These are phyloP conservation scores for Cepaea nemoralis DNA, from an alignment of 1,140 invertebrate species.

Conservation along the genomic window DNA sequence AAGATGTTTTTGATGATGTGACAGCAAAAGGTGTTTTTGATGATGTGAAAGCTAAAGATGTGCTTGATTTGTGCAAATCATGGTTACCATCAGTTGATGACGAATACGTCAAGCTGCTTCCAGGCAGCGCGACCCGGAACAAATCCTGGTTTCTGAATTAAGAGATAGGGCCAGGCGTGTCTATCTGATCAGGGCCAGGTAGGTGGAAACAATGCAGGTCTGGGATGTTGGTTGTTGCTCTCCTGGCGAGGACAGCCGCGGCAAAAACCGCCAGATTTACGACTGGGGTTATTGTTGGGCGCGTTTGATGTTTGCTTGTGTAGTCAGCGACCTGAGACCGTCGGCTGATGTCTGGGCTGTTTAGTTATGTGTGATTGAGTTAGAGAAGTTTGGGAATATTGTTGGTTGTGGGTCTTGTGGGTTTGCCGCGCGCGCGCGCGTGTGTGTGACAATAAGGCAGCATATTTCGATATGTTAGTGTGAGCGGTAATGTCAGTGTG, in stretches of 20 bases:
- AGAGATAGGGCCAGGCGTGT: slow-evolving; percentile 4
- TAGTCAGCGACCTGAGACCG: background rate
- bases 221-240: slow-evolving; percentile 23
- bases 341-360: background rate
- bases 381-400: too few species aligned
- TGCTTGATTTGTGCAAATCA: too few species aligned
- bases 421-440: too few species aligned
- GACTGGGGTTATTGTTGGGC: background rate
- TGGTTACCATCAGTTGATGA: too few species aligned
- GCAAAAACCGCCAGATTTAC: background rate
- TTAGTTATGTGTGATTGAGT: background rate
- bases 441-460: too few species aligned
- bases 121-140: background rate
- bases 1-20: too few species aligned
- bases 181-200: slow-evolving; percentile 26
- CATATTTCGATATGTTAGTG: too few species aligned
- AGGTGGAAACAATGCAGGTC: slow-evolving; percentile 27
- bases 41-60: too few species aligned
- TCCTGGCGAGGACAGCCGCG: slow-evolving; percentile 6
- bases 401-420: too few species aligned
- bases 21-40: too few species aligned
- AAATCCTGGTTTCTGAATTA: background rate
- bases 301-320: background rate
- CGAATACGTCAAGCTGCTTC: too few species aligned
- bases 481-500: too few species aligned